Evolutionary conservation across 2,888 invertebrate species (phyloP).

Genomic region (Xestia xanthographa): DNA sequence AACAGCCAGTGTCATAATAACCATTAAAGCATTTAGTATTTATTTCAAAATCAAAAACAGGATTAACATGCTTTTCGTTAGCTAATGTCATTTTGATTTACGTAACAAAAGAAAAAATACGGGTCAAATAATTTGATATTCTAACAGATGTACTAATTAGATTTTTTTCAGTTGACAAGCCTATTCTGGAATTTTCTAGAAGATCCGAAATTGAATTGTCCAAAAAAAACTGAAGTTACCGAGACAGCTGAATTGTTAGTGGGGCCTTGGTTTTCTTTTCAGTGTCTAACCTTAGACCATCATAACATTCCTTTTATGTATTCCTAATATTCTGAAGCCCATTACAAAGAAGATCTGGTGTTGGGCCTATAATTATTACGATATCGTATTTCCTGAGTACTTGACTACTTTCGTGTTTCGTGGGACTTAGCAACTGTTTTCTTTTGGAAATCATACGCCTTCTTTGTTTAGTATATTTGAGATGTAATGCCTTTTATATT

Average conservation of each 20-base stretch:
- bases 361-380: constrained; percentile 25
- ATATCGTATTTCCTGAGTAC: constrained; percentile 18
- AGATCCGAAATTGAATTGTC: not conserved
- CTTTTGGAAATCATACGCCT: constrained; percentile 25
- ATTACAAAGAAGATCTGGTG: constrained; percentile 16
- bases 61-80: too few species aligned
- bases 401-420: constrained; percentile 10
- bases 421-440: constrained; percentile 28
- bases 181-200: too few species aligned
- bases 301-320: not conserved
- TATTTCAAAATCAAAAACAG: too few species aligned
- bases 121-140: too few species aligned
- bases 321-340: not conserved
- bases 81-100: too few species aligned
- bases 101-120: too few species aligned
- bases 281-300: not conserved
- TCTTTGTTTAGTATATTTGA: constrained; percentile 28
- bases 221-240: not conserved
- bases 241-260: not conserved
- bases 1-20: too few species aligned
- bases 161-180: too few species aligned
- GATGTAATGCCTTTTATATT: constrained; percentile 21
- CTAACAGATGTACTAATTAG: too few species aligned
- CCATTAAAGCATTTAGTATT: too few species aligned
- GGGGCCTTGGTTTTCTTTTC: not conserved